Conservation (phyloP, 1,140 invertebrate genomes). For the Ostrea denselamellosa region DNA sequence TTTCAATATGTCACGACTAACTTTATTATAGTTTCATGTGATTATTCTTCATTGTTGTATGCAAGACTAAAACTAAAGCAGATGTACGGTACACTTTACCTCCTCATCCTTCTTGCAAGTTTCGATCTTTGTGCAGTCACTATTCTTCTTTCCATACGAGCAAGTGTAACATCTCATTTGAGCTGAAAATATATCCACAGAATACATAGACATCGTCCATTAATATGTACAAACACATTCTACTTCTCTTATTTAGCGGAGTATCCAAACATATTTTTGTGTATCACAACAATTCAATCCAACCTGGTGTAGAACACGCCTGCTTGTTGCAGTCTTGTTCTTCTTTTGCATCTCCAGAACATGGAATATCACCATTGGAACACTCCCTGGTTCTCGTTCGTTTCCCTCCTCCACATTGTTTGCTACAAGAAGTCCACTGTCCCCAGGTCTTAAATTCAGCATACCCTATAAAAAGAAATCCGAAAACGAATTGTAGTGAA, state of each 20-base stretch:
- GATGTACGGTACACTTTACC: neutral
- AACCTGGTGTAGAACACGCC: neutral
- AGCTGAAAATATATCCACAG: no score
- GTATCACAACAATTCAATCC: no score
- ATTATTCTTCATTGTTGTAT: neutral
- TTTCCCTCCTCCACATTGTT: conserved; percentile 7
- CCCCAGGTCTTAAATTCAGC: neutral
- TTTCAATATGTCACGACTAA: no score
- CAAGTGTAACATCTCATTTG: neutral
- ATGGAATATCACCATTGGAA: neutral
- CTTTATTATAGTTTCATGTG: no score
- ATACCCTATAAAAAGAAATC: neutral
- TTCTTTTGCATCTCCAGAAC: neutral
- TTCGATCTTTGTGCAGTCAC: neutral
- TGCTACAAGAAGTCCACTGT: neutral
- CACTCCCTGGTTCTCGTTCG: neutral
- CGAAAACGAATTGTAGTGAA: neutral
- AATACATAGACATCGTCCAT: no score
- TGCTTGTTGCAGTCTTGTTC: neutral
- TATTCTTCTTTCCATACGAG: neutral
- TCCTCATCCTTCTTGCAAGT: neutral
- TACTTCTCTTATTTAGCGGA: no score
- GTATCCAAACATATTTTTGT: no score
- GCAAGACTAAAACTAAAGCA: no score
- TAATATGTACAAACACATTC: no score